Percentiles rank a stretch among this genome's conserved stretches.
phyloP scores from a whole-genome alignment of 1,140 invertebrate species.

The Hyphantria cunea region DNA sequence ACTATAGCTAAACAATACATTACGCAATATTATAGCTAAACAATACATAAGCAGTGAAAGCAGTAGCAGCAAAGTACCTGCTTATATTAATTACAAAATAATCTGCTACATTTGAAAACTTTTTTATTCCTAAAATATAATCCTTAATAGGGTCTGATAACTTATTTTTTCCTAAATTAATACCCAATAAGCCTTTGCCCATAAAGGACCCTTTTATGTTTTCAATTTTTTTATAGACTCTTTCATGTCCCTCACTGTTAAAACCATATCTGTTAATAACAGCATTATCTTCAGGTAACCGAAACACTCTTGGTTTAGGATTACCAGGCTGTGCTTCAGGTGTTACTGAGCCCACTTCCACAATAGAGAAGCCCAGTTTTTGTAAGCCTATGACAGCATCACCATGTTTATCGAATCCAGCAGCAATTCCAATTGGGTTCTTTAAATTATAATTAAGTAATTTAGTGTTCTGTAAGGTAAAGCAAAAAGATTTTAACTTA shows the following conservation, averaged over 20 bases:
- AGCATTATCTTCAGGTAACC: conserved; percentile 91
- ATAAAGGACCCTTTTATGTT: conserved; percentile 79
- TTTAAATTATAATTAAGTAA: conserved; percentile 88
- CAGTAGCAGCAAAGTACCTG: conserved; percentile 77
- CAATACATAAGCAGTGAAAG: not conserved
- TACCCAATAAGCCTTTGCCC: conserved; percentile 87
- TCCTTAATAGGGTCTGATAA: conserved; percentile 89
- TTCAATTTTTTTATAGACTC: conserved; percentile 85
- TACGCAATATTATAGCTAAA: not conserved
- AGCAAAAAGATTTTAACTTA: conserved; percentile 1
- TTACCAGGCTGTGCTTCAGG: conserved; percentile 96
- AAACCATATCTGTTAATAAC: conserved; percentile 97
- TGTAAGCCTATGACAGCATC: conserved; percentile 93
- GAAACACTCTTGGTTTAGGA: conserved; percentile 94
- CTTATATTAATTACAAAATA: conserved; percentile 96
- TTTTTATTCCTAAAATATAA: conserved; percentile 90
- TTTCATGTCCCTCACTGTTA: conserved; percentile 96
- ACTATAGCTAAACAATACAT: no score
- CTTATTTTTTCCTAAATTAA: conserved; percentile 99
- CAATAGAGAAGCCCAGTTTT: conserved; percentile 95
- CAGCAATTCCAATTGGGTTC: conserved; percentile 97
- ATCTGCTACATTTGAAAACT: conserved; percentile 89
- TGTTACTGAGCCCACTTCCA: conserved; percentile 98
- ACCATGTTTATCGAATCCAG: conserved; percentile 98
- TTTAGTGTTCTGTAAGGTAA: conserved; percentile 83